Percentiles rank a stretch among this genome's conserved stretches.
Evolutionary conservation across 1,140 invertebrate species (phyloP).

Genomic region (Sinella curviseta): DNA sequence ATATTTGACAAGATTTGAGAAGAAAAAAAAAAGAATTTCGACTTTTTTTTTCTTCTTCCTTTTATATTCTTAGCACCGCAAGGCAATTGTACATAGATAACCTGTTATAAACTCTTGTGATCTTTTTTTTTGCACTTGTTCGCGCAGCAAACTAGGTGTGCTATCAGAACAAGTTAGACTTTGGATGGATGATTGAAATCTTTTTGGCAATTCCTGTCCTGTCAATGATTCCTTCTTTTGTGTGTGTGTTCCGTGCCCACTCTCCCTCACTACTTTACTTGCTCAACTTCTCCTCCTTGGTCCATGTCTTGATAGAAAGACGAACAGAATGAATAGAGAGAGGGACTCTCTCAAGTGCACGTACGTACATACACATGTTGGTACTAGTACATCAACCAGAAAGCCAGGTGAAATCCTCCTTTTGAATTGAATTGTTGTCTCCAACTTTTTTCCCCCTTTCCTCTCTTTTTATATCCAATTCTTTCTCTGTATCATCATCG

Average conservation of each 20-base stretch:
- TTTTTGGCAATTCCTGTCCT: neutral
- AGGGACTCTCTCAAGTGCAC: neutral
- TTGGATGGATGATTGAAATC: neutral
- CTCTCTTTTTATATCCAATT: neutral
- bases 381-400: no score
- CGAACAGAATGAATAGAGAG: neutral
- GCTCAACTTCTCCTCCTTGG: no score
- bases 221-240: neutral
- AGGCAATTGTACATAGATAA: no score
- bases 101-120: no score
- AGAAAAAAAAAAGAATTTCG: neutral
- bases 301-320: neutral
- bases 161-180: neutral
- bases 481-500: neutral
- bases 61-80: no score
- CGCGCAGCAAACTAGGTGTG: no score
- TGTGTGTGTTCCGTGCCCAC: no score
- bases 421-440: neutral
- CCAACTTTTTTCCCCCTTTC: neutral
- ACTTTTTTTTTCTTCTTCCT: no score
- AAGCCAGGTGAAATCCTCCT: neutral
- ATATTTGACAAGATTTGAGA: neutral
- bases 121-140: no score
- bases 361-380: no score
- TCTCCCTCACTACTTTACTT: no score